Evolutionary conservation across 2,888 invertebrate species (phyloP), one percentile per base, ranked within the genome.

Genomic region (Ptilodon capucinus): DNA sequence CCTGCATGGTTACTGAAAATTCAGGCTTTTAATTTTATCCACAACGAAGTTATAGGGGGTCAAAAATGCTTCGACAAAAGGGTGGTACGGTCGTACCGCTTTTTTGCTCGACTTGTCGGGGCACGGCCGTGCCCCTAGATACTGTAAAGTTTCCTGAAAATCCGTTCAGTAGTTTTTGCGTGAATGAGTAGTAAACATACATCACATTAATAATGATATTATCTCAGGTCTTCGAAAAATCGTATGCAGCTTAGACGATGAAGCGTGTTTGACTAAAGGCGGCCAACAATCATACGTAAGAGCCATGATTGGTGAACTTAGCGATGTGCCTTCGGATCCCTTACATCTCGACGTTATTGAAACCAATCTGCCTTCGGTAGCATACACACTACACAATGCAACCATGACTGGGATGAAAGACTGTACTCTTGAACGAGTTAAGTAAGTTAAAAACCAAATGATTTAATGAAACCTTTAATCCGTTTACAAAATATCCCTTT

Each of bases 271-370:
- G 2, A 50, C 52, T 1, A 9, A 50, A 4, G n/a, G 51, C 11
- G 23, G 46, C 1, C 19, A 28, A 8, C 16, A 23, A 23, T 14
- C 18, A 7, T 55, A 43, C 25, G 5, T 28, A 1, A 5, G 42
- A 5, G 32, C 55, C n/a, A 30, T 54, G n/a, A 14, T 28, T 1
- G 78, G 73, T 5, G 47, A 53, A 5, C 62, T 64, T 9, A 56
- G 60, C 0, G 66, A 58, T 0, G 42, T 69, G 3, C 11, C 59
- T n/a, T 62, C 65, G 2, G 78, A 81, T 4, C 76, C 79, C 1
- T 30, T 80, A 1, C 13, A 46, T 4, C 16, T 60, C 1, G 60
- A 72, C 11, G 18, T 18, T 4, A 51, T 70, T 35, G 48, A 53
- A 21, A 57, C 13, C 0, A 30, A 25, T 0, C 42, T 60, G 4